phyloP scores from a whole-genome alignment of 2,797 vertebrate species.

The Macropodus opercularis region DNA sequence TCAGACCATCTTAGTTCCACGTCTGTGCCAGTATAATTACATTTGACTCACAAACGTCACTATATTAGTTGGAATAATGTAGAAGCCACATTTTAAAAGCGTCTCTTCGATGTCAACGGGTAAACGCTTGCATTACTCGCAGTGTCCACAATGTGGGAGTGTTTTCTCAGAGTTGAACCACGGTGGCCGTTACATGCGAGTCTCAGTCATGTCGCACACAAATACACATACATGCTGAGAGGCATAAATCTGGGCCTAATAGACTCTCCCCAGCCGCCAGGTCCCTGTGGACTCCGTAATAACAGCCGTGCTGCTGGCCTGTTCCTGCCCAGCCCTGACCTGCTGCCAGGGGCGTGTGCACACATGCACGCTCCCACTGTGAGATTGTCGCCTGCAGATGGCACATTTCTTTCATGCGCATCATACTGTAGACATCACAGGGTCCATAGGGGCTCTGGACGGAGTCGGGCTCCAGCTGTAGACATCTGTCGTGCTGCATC shows the following conservation, averaged over 20 bases:
- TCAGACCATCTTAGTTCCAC: conserved; percentile 19
- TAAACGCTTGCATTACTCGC: conserved; percentile 40
- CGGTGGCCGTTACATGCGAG: background rate
- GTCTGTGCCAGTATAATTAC: background rate
- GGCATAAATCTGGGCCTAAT: conserved; percentile 80
- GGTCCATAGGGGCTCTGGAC: conserved; percentile 22
- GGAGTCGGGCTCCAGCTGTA: conserved; percentile 22
- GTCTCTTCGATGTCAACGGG: background rate
- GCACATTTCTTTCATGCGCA: conserved; percentile 59
- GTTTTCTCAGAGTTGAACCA: conserved; percentile 41
- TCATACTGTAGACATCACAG: conserved; percentile 40
- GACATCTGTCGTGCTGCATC: conserved; percentile 34
- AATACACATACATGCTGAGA: conserved; percentile 57
- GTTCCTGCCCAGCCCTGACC: conserved; percentile 72
- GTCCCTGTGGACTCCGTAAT: conserved; percentile 75
- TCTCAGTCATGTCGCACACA: conserved; percentile 36
- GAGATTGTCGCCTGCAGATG: conserved; percentile 48
- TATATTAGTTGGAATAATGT: conserved; percentile 2
- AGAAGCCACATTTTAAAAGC: background rate
- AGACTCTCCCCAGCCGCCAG: conserved; percentile 74
- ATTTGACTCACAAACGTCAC: background rate
- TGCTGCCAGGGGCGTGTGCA: conserved; percentile 59
- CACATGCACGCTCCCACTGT: conserved; percentile 29
- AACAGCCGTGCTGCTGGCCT: conserved; percentile 76
- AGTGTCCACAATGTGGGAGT: conserved; percentile 65